Evolutionary conservation across 1,140 invertebrate genomes (phyloP), one percentile per base, ranked within the genome.

Genomic region (Grapholita molesta): DNA sequence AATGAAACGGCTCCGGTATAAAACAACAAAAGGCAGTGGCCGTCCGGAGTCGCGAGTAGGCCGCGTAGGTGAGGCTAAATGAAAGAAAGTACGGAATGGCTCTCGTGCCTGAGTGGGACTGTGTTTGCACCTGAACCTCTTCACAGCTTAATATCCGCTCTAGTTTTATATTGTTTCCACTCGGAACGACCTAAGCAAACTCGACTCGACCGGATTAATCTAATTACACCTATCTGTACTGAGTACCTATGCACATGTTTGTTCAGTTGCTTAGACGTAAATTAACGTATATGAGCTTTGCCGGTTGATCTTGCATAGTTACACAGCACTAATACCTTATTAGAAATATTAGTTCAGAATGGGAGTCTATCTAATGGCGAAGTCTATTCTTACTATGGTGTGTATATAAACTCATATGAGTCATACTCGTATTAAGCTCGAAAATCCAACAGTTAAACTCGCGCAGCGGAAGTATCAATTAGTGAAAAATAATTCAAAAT

Each of bases 71-170:
- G 24, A 28, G 28, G 55, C 55, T 61, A 61, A 61, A 61, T 61
- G 55, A 61, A 61, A 61, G 55, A 61, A 55, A 61, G 55, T 61
- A 61, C 55, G 25, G 28, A 42, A 66, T 66, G 64, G 64, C 64
- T 38, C 55, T 61, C 55, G 55, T 61, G 18, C 55, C n/a, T 15
- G 24, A 28, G 53, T 55, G 55, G 25, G 55, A 30, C 55, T 61
- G 55, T 86, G 76, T 84, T 83, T 82, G 82, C 83, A 77, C 78
- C 76, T 76, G 75, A 71, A 77, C 77, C 86, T 80, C 86, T 87
- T 76, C 79, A 80, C 75, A 71, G 68, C 74, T 82, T 80, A 89
- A 89, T 89, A 89, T 89, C 85, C 85, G 85, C 75, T 82, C 79
- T 73, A 83, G 79, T 84, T 83, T 83, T 84, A 80, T 83, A 79